A percentile compares a stretch with the other conserved stretches of the same genome.
Conservation (phyloP, 2,113 vertebrate species). For the Onychostoma macrolepis region DNA sequence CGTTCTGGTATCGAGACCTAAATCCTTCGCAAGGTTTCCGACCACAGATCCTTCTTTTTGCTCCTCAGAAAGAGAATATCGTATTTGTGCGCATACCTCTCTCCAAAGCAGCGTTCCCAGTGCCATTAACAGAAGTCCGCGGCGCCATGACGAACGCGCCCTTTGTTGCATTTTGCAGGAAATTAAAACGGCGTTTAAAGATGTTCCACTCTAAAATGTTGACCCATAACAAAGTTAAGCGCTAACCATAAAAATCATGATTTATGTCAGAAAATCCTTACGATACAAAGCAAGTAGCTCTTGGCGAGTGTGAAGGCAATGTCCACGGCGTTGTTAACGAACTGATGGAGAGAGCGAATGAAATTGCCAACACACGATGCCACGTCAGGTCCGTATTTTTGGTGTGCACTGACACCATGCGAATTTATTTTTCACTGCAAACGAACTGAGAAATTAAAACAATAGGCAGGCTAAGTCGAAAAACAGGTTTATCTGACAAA, state of each 20-base stretch:
- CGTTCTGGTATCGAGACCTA: conserved; percentile 64
- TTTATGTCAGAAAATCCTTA: not conserved
- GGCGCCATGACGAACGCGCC: conserved; percentile 12
- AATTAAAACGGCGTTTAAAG: conserved; percentile 48
- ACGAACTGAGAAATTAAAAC: not conserved
- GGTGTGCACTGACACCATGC: conserved; percentile 57
- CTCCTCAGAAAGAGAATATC: conserved; percentile 72
- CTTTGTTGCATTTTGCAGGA: conserved; percentile 58
- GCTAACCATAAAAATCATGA: not conserved
- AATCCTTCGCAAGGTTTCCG: conserved; percentile 72
- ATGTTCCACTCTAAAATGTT: not conserved
- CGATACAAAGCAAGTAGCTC: too few species aligned
- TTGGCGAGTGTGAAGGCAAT: not conserved
- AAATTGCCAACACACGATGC: not conserved
- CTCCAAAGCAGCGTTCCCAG: conserved; percentile 34
- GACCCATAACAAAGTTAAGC: not conserved
- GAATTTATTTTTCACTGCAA: conserved; percentile 38
- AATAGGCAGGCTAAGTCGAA: not conserved
- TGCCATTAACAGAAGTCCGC: conserved; percentile 25
- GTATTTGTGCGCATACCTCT: conserved; percentile 57
- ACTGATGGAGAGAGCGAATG: not conserved
- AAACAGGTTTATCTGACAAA: not conserved
- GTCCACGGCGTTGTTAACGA: not conserved
- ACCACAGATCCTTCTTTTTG: conserved; percentile 63
- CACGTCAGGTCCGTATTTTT: not conserved